Percentiles rank a stretch among this genome's conserved stretches.
These are phyloP conservation scores for Steinernema carpocapsae DNA, from an alignment of 2,888 invertebrate genomes.

Conservation along the genomic window DNA sequence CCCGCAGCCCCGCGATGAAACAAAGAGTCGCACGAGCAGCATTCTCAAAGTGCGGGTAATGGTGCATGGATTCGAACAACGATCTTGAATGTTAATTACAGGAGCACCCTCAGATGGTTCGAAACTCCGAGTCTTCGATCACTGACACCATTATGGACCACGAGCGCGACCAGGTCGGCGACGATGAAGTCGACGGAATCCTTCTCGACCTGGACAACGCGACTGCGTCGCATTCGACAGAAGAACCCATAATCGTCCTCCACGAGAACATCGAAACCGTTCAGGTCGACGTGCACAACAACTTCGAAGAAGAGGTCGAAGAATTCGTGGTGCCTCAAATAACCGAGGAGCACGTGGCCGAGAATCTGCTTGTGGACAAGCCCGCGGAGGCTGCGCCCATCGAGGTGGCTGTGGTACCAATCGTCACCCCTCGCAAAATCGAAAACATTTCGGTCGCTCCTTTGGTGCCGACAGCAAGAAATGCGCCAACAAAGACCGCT, in stretches of 20 bases:
- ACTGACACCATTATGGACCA: slow-evolving; percentile 15
- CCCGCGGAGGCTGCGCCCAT: background rate
- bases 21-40: slow-evolving; percentile 25
- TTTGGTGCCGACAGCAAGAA: background rate
- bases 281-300: background rate
- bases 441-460: background rate
- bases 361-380: background rate
- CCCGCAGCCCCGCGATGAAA: slow-evolving; percentile 7
- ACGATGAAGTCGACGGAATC: slow-evolving; percentile 7
- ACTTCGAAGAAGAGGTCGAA: background rate
- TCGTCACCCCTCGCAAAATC: slow-evolving; percentile 17
- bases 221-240: background rate
- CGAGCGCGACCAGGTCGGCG: background rate
- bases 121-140: slow-evolving; percentile 20
- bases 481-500: background rate
- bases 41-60: slow-evolving; percentile 18
- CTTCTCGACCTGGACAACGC: slow-evolving; percentile 12
- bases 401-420: background rate
- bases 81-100: background rate
- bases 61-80: too few species aligned
- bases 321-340: background rate
- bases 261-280: background rate
- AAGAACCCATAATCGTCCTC: background rate
- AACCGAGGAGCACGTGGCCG: background rate
- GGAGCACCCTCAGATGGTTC: slow-evolving; percentile 11